Conservation (phyloP, 2,888 invertebrate genomes). For the Caenorhabditis doughertyi region DNA sequence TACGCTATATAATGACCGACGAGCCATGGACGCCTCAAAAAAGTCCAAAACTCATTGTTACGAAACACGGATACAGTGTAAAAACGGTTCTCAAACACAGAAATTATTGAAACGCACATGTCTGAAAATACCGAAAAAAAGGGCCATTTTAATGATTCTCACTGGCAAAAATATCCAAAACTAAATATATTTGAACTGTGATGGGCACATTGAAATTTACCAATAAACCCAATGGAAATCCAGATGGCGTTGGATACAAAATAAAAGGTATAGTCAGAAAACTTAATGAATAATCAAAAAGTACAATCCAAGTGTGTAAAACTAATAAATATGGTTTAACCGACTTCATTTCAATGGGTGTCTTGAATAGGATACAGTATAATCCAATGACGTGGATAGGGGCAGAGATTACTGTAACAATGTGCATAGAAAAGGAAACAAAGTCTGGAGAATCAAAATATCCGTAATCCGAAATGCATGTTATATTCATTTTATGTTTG, state of each 20-base stretch:
- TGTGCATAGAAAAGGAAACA: slow-evolving; percentile 4
- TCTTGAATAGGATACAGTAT: slow-evolving; percentile 18
- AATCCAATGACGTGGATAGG: slow-evolving; percentile 21
- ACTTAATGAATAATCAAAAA: slow-evolving; percentile 5
- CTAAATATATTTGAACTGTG: neutral
- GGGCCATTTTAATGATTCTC: too few relatives aligned
- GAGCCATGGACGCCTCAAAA: neutral
- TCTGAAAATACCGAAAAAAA: too few relatives aligned
- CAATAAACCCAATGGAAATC: neutral
- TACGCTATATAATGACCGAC: neutral
- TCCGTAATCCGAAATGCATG: neutral
- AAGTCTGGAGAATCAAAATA: slow-evolving; percentile 23
- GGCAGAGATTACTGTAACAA: neutral
- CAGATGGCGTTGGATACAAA: neutral
- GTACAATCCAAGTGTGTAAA: neutral
- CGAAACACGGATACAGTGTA: neutral
- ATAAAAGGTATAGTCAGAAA: neutral
- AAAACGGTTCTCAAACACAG: neutral
- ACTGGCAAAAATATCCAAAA: neutral
- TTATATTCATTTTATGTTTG: too few relatives aligned
- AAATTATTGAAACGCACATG: neutral
- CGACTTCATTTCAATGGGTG: slow-evolving; percentile 24
- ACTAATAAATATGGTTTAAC: neutral
- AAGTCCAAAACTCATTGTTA: neutral
- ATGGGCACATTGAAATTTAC: neutral